These are phyloP conservation scores for Saccostrea cuccullata DNA, from an alignment of 1,140 invertebrate genomes.

Conservation along the genomic window DNA sequence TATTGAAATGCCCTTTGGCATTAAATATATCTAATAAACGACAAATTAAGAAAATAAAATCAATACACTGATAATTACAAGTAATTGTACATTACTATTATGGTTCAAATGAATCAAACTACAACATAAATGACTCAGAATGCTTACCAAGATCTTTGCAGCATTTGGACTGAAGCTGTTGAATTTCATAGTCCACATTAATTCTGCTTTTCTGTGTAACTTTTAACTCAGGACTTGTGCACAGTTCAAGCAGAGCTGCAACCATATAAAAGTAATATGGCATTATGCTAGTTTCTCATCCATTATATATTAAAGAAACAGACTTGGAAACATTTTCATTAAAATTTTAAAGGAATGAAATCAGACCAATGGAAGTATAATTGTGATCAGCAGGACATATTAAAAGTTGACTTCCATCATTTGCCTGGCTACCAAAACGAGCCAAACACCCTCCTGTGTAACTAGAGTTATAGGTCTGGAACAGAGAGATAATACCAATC, in stretches of 20 bases:
- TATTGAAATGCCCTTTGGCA: background rate
- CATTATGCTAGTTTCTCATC: too few species aligned
- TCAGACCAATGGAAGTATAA: background rate
- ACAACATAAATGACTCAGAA: background rate
- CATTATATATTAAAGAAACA: too few species aligned
- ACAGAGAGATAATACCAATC: background rate
- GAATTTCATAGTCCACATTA: background rate
- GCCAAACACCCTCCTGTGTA: background rate
- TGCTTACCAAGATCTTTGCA: background rate
- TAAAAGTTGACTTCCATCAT: background rate
- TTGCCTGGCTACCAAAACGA: background rate
- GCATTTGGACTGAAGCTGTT: background rate
- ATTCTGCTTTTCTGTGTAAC: background rate
- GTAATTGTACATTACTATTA: background rate
- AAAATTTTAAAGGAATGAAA: too few species aligned
- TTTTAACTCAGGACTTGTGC: constrained; percentile 20
- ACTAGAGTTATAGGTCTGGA: background rate
- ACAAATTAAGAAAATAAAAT: background rate
- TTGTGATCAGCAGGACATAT: constrained; percentile 11
- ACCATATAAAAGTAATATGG: background rate
- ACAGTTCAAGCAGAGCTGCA: background rate
- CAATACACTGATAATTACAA: background rate
- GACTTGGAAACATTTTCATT: too few species aligned
- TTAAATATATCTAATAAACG: background rate
- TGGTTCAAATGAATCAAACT: background rate